These are phyloP conservation scores for Picus viridis DNA, from an alignment of 2,797 vertebrate species.

Conservation along the genomic window DNA sequence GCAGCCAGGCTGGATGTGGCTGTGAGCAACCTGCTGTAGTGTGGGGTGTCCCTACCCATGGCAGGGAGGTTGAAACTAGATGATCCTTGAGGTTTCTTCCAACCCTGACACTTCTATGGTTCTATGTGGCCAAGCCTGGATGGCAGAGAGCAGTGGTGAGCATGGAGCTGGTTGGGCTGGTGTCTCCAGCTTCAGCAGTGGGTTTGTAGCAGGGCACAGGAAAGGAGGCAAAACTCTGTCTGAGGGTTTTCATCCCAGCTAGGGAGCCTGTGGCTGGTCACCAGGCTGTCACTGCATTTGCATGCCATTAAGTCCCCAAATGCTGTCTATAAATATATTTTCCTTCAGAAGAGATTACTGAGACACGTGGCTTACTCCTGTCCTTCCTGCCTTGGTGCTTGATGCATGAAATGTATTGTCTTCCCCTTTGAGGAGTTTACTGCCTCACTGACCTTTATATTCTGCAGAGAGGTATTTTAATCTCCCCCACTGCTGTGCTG, in stretches of 20 bases:
- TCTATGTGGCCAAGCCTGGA: too few relatives aligned
- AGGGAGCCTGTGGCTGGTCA: background rate
- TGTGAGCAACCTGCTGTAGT: too few relatives aligned
- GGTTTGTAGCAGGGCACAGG: background rate
- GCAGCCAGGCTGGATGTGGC: too few relatives aligned
- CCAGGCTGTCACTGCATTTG: background rate
- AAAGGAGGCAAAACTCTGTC: background rate
- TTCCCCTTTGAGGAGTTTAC: conserved; percentile 71
- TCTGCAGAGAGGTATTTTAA: conserved; percentile 75
- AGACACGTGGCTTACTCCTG: background rate
- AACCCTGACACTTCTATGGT: too few relatives aligned
- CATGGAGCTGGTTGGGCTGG: background rate
- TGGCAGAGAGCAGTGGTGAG: background rate
- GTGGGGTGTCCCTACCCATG: too few relatives aligned
- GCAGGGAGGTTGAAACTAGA: too few relatives aligned
- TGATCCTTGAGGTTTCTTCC: too few relatives aligned
- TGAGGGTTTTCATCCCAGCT: background rate
- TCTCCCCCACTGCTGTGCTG: conserved; percentile 53
- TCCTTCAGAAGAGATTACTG: conserved; percentile 3
- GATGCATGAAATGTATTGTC: conserved; percentile 55
- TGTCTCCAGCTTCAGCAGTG: background rate
- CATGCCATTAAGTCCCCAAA: background rate
- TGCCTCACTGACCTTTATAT: conserved; percentile 78
- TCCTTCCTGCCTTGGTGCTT: background rate
- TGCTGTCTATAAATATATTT: conserved; percentile 3